Evolutionary conservation across 1,140 invertebrate genomes (phyloP).

Genomic region (Bemisia tabaci): DNA sequence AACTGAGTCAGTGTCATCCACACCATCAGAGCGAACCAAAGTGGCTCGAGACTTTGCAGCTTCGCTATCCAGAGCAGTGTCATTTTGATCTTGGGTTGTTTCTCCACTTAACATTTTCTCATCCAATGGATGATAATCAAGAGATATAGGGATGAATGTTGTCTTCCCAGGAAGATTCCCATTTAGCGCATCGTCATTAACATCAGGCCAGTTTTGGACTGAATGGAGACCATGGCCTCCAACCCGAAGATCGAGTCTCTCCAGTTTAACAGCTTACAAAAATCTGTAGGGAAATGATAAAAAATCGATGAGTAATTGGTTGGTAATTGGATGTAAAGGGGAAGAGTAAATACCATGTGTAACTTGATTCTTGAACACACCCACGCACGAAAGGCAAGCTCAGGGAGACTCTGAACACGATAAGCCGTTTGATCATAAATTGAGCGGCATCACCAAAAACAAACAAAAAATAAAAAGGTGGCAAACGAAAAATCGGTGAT

Average conservation of each 20-base stretch:
- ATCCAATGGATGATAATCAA: neutral
- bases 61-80: neutral
- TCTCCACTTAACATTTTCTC: neutral
- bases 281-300: neutral
- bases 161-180: neutral
- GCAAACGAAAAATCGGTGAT: no score
- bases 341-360: no score
- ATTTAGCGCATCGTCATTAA: neutral
- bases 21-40: neutral
- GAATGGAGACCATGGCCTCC: neutral
- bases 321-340: no score
- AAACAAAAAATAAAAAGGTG: no score
- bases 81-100: neutral
- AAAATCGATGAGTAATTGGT: no score
- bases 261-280: neutral
- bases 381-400: no score
- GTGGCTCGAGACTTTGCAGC: neutral
- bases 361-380: no score
- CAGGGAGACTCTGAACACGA: no score
- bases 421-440: no score
- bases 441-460: no score
- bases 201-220: neutral
- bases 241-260: neutral
- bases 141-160: neutral
- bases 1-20: neutral